Conservation (phyloP, 2,888 invertebrate genomes). For the Eupithecia subfuscata region DNA sequence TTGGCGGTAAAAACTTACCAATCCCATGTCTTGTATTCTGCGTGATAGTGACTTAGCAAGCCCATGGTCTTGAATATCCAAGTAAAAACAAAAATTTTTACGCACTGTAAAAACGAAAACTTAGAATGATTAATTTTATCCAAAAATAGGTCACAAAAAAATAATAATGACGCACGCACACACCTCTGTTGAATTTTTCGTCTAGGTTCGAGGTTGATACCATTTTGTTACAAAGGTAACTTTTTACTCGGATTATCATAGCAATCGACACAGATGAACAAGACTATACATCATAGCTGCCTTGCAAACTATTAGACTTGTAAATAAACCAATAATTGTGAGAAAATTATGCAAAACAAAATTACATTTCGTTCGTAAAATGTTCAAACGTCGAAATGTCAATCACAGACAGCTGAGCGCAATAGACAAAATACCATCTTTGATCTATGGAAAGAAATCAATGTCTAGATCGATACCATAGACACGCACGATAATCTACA, state of each 20-base stretch:
- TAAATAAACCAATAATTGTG: conserved; percentile 27
- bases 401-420: conserved; percentile 74
- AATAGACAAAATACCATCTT: conserved; percentile 63
- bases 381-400: conserved; percentile 74
- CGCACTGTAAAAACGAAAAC: conserved; percentile 71
- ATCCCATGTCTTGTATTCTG: conserved; percentile 88
- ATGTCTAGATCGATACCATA: conserved; percentile 51
- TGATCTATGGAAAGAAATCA: conserved; percentile 74
- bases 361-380: conserved; percentile 66
- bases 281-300: conserved; percentile 12
- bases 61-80: conserved; percentile 89
- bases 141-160: conserved; percentile 48
- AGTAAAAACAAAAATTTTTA: conserved; percentile 88
- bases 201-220: conserved; percentile 77
- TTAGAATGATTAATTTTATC: conserved; percentile 14
- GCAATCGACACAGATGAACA: conserved; percentile 18
- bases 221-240: conserved; percentile 58
- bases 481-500: conserved; percentile 17
- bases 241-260: conserved; percentile 39
- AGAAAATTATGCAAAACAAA: conserved; percentile 52
- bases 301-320: conserved; percentile 43
- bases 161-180: conserved; percentile 48
- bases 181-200: conserved; percentile 78
- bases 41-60: conserved; percentile 86
- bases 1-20: conserved; percentile 84